phyloP scores from a whole-genome alignment of 1,140 invertebrate genomes.

The Papilio machaon region DNA sequence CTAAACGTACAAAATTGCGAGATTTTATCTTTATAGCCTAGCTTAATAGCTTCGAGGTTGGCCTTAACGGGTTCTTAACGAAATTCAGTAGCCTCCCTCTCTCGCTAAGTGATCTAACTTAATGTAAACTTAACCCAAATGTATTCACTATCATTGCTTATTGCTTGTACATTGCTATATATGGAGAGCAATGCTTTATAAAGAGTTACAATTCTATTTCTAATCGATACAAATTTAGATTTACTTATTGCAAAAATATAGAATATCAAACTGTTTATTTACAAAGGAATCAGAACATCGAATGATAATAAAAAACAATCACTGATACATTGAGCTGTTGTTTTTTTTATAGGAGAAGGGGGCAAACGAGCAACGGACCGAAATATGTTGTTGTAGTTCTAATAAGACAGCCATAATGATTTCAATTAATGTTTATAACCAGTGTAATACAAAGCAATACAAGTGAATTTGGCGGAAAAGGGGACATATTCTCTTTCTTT shows the following conservation, averaged over 20 bases:
- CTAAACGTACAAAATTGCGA: constrained; percentile 31
- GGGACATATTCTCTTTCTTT: no score
- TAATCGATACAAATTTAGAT: constrained; percentile 6
- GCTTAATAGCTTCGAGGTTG: constrained; percentile 29
- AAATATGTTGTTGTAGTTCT: no score
- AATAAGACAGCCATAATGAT: no score
- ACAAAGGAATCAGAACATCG: background rate
- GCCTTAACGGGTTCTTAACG: constrained; percentile 26
- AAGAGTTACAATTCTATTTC: background rate
- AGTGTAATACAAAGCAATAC: background rate
- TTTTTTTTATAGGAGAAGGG: no score
- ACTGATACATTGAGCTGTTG: no score
- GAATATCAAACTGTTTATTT: background rate
- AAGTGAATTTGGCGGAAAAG: background rate
- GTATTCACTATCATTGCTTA: constrained; percentile 10
- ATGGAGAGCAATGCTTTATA: background rate
- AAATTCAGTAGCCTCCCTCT: constrained; percentile 30
- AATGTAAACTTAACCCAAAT: constrained; percentile 16
- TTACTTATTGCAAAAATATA: background rate
- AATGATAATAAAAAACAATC: no score
- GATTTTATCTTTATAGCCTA: constrained; percentile 36
- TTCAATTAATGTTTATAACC: no score
- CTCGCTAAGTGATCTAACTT: background rate
- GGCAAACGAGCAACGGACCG: no score
- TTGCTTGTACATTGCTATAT: background rate